These are phyloP conservation scores for Melanotaenia trifasciata DNA, from an alignment of 2,797 vertebrate species.

Conservation along the genomic window DNA sequence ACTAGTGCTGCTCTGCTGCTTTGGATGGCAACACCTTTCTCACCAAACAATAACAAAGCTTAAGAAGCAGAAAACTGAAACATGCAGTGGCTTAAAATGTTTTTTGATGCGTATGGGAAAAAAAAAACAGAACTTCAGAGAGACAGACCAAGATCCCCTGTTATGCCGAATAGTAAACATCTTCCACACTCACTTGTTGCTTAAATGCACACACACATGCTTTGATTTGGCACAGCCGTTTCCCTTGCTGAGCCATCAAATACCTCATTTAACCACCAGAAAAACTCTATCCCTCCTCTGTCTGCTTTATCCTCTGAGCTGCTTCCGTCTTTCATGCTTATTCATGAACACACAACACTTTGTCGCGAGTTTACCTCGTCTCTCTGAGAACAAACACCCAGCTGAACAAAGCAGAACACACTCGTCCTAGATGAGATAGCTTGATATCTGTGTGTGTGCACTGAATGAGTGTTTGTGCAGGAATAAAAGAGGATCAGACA, in stretches of 20 bases:
- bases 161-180: conserved; percentile 42
- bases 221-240: conserved; percentile 49
- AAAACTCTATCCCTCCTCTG: conserved; percentile 16
- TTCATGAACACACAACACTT: conserved; percentile 40
- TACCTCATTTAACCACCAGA: conserved; percentile 58
- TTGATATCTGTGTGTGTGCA: conserved; percentile 43
- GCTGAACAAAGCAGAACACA: conserved; percentile 54
- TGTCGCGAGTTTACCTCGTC: conserved; percentile 46
- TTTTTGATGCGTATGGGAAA: conserved; percentile 28
- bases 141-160: conserved; percentile 23
- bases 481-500: conserved; percentile 50
- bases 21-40: conserved; percentile 21
- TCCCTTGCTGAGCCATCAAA: conserved; percentile 46
- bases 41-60: conserved; percentile 6
- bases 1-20: conserved; percentile 28
- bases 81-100: conserved; percentile 19
- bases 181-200: conserved; percentile 51
- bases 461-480: conserved; percentile 9
- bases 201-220: conserved; percentile 26
- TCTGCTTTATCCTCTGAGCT: conserved; percentile 23
- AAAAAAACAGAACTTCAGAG: conserved; percentile 18
- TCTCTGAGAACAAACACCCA: conserved; percentile 58
- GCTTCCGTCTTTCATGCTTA: conserved; percentile 62
- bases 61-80: conserved; percentile 30
- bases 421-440: conserved; percentile 54